Base-by-base conservation (phyloP, 2,888 invertebrate species). In the Dasypogon diadema region DNA sequence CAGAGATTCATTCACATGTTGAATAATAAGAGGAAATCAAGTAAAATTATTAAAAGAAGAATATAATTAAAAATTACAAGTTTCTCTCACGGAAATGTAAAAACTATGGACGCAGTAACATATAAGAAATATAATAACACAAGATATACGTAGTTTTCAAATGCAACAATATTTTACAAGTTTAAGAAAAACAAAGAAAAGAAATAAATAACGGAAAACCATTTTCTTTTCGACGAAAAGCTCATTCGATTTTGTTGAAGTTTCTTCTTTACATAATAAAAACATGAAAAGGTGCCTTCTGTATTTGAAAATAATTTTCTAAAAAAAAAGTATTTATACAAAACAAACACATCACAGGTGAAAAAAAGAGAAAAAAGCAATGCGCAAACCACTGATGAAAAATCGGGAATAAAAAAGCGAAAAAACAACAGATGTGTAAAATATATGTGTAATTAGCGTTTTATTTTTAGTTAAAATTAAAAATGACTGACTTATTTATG, bases 271-370 rank as follows among this genome's bases (percentile, higher is more conserved):
- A 26, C 24, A 70, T 30, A 34, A 70, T 70, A 51, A 54, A 48
- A 14, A 60, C 22, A 54, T 54, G 16, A 54, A 51, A 70, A 30
- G 70, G 70, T 70, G 70, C 70, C 70, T 70, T 70, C 70, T 70
- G 70, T 70, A 70, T 70, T 70, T 18, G 54, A 70, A 54, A 70
- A 65, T 65, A 65, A 48, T 65, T 65, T 65, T 65, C 65, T 70
- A 54, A 70, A 70, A 24, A 56, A 14, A 70, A 63, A 68, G 48
- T 26, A 68, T 16, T 24, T 22, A 18, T 22, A 54, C 54, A 54
- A 18, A 54, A 18, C 16, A 54, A 18, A 22, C 6, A 42, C 42
- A 42, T 42, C 42, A 54, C 54, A 22, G 21, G 14, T 18, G 21
- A 18, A 1, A 48, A 14, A 48, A 48, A 48, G 1, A 48, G n/a